Base-by-base conservation (phyloP, 2,797 vertebrate species). In the Neosalanx taihuensis region DNA sequence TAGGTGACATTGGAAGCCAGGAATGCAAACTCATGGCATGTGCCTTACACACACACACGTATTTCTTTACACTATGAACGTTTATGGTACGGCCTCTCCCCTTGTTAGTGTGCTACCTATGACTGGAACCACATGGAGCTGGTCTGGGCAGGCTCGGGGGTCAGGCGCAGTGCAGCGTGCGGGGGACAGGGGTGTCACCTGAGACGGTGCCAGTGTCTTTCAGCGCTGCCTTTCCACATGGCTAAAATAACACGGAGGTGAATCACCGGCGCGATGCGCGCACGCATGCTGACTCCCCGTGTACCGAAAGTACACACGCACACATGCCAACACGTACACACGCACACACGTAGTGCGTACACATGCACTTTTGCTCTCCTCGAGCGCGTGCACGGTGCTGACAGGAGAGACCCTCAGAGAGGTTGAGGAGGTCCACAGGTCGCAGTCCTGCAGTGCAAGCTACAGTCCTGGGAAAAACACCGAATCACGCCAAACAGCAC, bases 311-410 rank as follows among this genome's bases (percentile, higher is more conserved):
- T 29, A 73, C 64, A 79, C 15, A 53, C 9, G 6, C 4, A n/a
- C 51, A 51, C 49, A 56, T 5, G 18, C 51, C 15, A 3, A 51
- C 15, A 51, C 49, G 15, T 17, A 9, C 49, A 51, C 49, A 15
- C 49, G 4, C 51, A 56, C 4, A 17, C 51, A n/a, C 10, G 18
- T 3, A 56, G 15, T 17, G 2, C 13, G 31, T 30, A n/a, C 61
- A 51, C 75, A 73, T 64, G 83, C 84, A 89, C 87, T 87, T 82
- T 74, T 74, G 23, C 65, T 76, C 73, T 77, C 85, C 74, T 82
- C 84, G 84, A 82, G 49, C 82, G 78, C 49, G 61, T 77, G 81
- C 77, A 75, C 81, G 79, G 88, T 86, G 88, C 76, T 86, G 88
- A 89, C 86, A 90, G 73, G 78, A 79, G 80, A 79, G 79, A 79